phyloP scores from a whole-genome alignment of 2,797 vertebrate species.

The Sphenopsis melanotis region DNA sequence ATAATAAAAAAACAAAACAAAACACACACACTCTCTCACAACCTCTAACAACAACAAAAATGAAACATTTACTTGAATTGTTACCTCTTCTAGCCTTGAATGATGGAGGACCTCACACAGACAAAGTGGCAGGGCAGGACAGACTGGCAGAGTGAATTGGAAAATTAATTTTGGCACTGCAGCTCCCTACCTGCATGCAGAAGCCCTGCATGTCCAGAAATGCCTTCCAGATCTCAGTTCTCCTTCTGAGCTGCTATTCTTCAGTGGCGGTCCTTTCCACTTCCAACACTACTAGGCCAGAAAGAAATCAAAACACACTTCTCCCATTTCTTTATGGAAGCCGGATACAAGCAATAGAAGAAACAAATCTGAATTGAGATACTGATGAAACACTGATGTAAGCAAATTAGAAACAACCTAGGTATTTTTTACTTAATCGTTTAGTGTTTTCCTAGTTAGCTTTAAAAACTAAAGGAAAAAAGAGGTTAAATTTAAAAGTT shows the following conservation, averaged over 20 bases:
- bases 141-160: background rate
- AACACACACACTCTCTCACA: background rate
- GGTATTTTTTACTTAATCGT: background rate
- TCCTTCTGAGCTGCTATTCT: background rate
- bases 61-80: background rate
- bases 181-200: background rate
- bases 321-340: background rate
- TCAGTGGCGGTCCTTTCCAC: background rate
- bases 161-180: background rate
- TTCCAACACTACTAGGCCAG: background rate
- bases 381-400: background rate
- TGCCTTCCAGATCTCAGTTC: background rate
- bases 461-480: background rate
- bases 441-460: background rate
- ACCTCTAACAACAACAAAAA: background rate
- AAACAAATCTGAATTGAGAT: background rate
- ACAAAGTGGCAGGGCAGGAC: background rate
- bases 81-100: background rate
- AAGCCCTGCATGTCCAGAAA: background rate
- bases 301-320: background rate
- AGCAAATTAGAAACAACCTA: background rate
- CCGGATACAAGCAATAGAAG: background rate
- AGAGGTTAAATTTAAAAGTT: background rate
- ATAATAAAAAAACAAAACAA: background rate
- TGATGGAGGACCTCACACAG: background rate